A percentile compares a stretch with the other conserved stretches of the same genome.
phyloP scores from a whole-genome alignment of 2,113 vertebrate species.

The Rhadina sibilatrix region DNA sequence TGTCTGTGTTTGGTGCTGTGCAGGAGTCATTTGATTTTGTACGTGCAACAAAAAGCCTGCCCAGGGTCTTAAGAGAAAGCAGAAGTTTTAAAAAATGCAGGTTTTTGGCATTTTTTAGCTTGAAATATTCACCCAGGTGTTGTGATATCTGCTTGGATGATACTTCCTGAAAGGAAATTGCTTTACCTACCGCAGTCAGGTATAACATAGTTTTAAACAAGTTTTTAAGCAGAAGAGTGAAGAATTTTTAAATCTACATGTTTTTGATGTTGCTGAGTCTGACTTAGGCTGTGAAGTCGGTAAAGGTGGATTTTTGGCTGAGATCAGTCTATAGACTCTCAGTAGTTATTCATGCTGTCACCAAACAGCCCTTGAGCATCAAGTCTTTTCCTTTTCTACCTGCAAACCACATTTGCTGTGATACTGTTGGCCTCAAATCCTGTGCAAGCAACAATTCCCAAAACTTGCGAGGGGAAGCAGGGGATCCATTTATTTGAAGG shows the following conservation, averaged over 20 bases:
- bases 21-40: neutral
- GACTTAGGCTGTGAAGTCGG: neutral
- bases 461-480: neutral
- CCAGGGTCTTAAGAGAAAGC: neutral
- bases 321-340: neutral
- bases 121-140: neutral
- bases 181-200: neutral
- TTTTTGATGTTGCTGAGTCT: neutral
- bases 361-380: neutral
- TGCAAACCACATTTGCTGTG: neutral
- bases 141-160: rapidly evolving
- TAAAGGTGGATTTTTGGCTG: neutral
- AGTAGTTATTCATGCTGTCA: neutral
- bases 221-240: neutral
- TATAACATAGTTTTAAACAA: neutral
- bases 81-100: neutral
- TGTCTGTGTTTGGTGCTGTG: neutral
- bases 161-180: neutral
- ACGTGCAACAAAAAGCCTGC: neutral
- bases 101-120: neutral
- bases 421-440: neutral
- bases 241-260: neutral
- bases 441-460: neutral
- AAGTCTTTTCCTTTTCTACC: neutral
- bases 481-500: neutral